Evolutionary conservation across 2,113 vertebrate genomes (phyloP).

Genomic region (Tiliqua scincoides): DNA sequence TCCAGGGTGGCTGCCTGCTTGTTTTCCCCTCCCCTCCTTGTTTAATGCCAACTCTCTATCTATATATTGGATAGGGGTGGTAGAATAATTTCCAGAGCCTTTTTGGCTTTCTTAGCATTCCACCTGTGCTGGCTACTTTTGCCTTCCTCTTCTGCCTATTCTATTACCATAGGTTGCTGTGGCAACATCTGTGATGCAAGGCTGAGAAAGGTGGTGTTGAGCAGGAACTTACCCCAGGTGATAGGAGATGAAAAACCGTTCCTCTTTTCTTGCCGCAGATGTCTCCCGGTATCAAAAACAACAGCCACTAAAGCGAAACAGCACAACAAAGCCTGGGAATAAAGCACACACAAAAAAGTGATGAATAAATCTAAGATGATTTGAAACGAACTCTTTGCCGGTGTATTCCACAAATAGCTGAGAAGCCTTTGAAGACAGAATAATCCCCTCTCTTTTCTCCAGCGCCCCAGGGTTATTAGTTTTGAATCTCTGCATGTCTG

Average conservation of each 20-base stretch:
- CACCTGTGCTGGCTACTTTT: slow-evolving; percentile 35
- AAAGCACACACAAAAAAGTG: neutral
- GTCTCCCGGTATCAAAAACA: slow-evolving; percentile 19
- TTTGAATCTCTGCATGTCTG: neutral
- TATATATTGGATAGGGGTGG: slow-evolving; percentile 14
- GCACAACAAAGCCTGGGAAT: neutral
- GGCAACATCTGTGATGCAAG: neutral
- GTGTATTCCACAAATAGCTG: neutral
- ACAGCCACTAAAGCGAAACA: slow-evolving; percentile 1
- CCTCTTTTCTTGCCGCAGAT: neutral
- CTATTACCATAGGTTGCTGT: slow-evolving; percentile 9
- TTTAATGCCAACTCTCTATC: slow-evolving; percentile 18
- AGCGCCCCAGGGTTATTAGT: neutral
- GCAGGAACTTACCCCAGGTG: slow-evolving; percentile 8
- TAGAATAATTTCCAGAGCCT: neutral
- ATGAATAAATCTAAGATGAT: slow-evolving; percentile 25
- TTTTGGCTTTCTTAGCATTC: slow-evolving; percentile 28
- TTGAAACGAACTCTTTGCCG: neutral
- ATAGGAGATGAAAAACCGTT: neutral
- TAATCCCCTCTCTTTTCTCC: neutral
- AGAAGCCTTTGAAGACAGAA: slow-evolving; percentile 7
- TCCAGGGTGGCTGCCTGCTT: neutral
- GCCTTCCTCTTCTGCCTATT: neutral
- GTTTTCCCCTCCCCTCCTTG: neutral
- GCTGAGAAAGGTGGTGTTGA: neutral